Conservation (phyloP, 2,113 vertebrate genomes). For the Hippocampus zosterae region DNA sequence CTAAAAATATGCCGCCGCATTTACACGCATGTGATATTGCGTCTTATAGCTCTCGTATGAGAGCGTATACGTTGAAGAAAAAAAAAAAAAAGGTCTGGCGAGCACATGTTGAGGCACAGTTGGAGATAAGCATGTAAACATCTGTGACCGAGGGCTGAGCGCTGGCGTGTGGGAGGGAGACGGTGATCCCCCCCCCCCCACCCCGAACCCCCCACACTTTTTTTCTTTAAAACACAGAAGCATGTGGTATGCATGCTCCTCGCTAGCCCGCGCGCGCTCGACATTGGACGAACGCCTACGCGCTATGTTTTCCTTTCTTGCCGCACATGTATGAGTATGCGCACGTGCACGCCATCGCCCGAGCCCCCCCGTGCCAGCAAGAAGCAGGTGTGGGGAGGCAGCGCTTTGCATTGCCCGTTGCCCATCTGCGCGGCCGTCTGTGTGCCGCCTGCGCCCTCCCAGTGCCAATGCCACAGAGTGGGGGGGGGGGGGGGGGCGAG, state of each 20-base stretch:
- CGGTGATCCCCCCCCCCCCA: not conserved
- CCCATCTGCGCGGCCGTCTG: slow-evolving; percentile 81
- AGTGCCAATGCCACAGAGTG: slow-evolving; percentile 69
- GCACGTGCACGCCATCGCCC: slow-evolving; percentile 33
- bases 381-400: slow-evolving; percentile 78
- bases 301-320: slow-evolving; percentile 11
- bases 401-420: slow-evolving; percentile 71
- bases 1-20: slow-evolving; percentile 61
- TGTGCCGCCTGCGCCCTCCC: slow-evolving; percentile 74
- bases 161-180: slow-evolving; percentile 50
- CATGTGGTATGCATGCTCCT: slow-evolving; percentile 13
- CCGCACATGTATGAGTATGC: slow-evolving; percentile 27
- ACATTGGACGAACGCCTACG: slow-evolving; percentile 55
- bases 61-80: slow-evolving; percentile 11
- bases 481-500: slow-evolving; percentile 59
- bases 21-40: slow-evolving; percentile 45
- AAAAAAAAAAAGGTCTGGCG: slow-evolving; percentile 34
- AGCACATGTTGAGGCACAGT: slow-evolving; percentile 59
- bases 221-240: slow-evolving; percentile 39
- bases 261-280: slow-evolving; percentile 34
- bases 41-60: slow-evolving; percentile 48
- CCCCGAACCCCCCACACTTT: not conserved
- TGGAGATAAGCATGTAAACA: slow-evolving; percentile 66
- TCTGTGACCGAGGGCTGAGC: slow-evolving; percentile 65
- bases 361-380: slow-evolving; percentile 68